Evolutionary conservation across 2,888 invertebrate genomes (phyloP), one percentile per base, ranked within the genome.

Genomic region (Eilema griseolum): DNA sequence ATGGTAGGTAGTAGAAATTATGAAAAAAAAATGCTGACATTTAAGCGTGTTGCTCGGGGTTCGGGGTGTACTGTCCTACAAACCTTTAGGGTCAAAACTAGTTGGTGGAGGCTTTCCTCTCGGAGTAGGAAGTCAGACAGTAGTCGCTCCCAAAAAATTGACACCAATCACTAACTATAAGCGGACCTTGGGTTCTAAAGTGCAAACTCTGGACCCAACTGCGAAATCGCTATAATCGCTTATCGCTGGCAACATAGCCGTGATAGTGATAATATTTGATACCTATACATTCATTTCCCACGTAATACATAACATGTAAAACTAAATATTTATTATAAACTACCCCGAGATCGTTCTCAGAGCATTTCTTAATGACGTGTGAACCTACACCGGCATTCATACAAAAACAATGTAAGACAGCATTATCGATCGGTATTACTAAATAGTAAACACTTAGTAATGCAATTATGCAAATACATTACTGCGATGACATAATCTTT

Each of bases 381-480:
- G 52, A 20, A 52, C 52, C n/a, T 20, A 52, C 52, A 52, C 46
- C 52, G 52, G 11, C 10, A 26, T 1, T 41, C 41, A 1, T 16
- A 24, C 37, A 41, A 41, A 41, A 20, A 62, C 24, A 24, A 16
- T 26, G 5, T 26, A 20, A 52, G 5, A 8, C 23, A 31, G 46
- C 46, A 28, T 64, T 52, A 56, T 28, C 46, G 5, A n/a, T 28
- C n/a, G 28, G 52, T 37, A 37, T 64, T 59, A n/a, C 14, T 26
- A 28, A 46, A 52, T 46, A 24, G 16, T 16, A 37, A 62, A 62
- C 23, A 61, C 41, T 61, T 52, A 52, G 66, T 37, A 68, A 62
- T 62, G 62, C 57, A 63, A 57, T 37, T 57, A 68, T 59, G 68
- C 37, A 59, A 62, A 68, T 68, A 20, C 57, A 68, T 20, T 67